Conservation (phyloP, 2,888 invertebrate genomes). For the Nezara viridula region DNA sequence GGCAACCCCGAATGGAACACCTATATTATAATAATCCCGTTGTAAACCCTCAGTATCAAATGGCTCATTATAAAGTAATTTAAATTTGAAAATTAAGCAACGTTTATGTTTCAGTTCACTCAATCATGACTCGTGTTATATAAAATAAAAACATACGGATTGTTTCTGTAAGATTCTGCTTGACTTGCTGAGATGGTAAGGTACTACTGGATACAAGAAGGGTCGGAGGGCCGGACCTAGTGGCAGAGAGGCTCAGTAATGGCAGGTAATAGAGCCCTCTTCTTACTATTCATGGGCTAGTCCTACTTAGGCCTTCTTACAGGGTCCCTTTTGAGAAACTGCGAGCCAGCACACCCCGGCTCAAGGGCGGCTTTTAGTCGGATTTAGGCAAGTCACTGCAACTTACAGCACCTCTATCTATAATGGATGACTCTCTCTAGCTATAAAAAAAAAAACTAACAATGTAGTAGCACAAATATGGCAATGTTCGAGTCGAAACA, state of each 20-base stretch:
- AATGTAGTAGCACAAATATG: neutral
- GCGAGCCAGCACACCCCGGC: slow-evolving; percentile 6
- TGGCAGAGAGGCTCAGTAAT: neutral
- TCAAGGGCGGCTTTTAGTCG: slow-evolving; percentile 2
- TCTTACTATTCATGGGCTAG: slow-evolving; percentile 38
- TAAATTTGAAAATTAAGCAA: too few relatives aligned
- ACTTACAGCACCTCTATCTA: slow-evolving; percentile 17
- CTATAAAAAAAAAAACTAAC: neutral
- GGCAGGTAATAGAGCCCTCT: slow-evolving; percentile 37
- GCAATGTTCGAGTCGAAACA: neutral
- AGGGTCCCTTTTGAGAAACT: neutral
- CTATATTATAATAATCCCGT: too few relatives aligned
- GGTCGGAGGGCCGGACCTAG: neutral
- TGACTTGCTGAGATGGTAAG: neutral
- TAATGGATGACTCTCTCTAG: neutral
- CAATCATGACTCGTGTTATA: too few relatives aligned
- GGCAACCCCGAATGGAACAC: too few relatives aligned
- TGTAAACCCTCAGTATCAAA: too few relatives aligned
- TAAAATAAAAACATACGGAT: too few relatives aligned
- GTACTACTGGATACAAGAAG: neutral
- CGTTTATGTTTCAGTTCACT: too few relatives aligned
- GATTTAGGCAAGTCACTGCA: slow-evolving; percentile 27
- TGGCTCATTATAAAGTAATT: too few relatives aligned
- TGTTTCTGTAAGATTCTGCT: neutral
- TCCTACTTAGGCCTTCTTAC: slow-evolving; percentile 46